Base-by-base conservation (phyloP, 2,113 vertebrate genomes). In the Chaetorhynchus papuensis region DNA sequence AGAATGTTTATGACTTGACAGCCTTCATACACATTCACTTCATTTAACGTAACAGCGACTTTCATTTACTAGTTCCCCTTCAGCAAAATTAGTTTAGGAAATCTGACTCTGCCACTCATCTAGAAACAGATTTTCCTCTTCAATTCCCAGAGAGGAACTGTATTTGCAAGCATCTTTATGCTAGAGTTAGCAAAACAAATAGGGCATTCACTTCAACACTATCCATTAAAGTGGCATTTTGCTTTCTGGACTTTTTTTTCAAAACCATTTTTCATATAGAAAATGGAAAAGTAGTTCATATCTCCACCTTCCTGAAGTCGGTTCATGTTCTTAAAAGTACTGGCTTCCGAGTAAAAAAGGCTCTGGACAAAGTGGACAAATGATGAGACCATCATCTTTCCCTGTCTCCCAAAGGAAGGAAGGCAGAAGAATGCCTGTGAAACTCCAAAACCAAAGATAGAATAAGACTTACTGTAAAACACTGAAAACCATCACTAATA, bases 61-160 rank as follows among this genome's bases (percentile, higher is more conserved):
- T 77, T 87, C 92, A 95, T 90, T 87, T 89, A 93, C 89, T 96
- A 94, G 83, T 15, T 91, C 11, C 87, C 93, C 75, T 82, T 92
- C 80, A 96, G 96, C 83, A 96, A 96, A 95, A 89, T 96, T 95
- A 94, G 81, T 26, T 90, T 91, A 97, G 95, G 94, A 93, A 94
- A 94, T 87, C 94, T 93, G 90, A 96, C 94, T 89, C 93, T 83
- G 93, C 72, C 75, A 84, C 90, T 87, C 72, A 89, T 90, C 92
- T 90, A 95, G 83, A 95, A 96, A 96, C 72, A 94, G 64, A 81
- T 66, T 91, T 96, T 91, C 54, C 81, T 76, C 79, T 70, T 65
- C 42, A 90, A 7, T 70, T 87, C 65, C 81, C 82, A 66, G 39
- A 45, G 31, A 86, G 35, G 10, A 93, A 87, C 84, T 88, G 33